Percentiles rank a stretch among this genome's conserved stretches.
phyloP scores from a whole-genome alignment of 2,888 invertebrate species.

The Parnassius mnemosyne region DNA sequence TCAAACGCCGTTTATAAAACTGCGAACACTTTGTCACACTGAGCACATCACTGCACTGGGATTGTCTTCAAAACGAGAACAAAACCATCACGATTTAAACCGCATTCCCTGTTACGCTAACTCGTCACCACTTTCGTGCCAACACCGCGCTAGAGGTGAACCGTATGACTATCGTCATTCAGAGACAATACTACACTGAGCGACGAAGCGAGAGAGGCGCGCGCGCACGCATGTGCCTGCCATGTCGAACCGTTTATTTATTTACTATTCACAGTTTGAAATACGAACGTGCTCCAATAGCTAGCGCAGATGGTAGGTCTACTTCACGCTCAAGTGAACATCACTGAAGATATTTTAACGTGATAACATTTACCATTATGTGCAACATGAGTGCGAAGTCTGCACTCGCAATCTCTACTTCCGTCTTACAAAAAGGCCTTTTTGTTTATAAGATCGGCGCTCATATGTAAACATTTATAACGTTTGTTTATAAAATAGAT shows the following conservation, averaged over 20 bases:
- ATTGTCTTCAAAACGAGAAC: slow-evolving; percentile 34
- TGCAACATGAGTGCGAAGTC: not conserved
- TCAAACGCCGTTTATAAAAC: slow-evolving; percentile 45
- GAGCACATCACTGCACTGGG: slow-evolving; percentile 35
- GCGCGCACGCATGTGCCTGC: slow-evolving; percentile 63
- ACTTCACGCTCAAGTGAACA: slow-evolving; percentile 28
- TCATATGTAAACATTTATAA: not conserved
- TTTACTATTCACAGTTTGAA: slow-evolving; percentile 75
- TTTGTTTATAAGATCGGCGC: slow-evolving; percentile 1
- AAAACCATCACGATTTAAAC: slow-evolving; percentile 30
- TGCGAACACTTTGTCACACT: slow-evolving; percentile 41
- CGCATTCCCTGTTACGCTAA: slow-evolving; percentile 45
- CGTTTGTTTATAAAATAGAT: not conserved
- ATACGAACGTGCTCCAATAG: slow-evolving; percentile 71
- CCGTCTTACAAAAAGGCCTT: slow-evolving; percentile 13
- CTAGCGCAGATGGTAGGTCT: slow-evolving; percentile 50
- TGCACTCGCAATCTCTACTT: not conserved
- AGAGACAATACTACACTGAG: slow-evolving; percentile 67
- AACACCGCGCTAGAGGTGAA: slow-evolving; percentile 39
- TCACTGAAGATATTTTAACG: slow-evolving; percentile 20
- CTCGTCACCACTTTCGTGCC: slow-evolving; percentile 38
- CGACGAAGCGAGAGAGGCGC: slow-evolving; percentile 42
- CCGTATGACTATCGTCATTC: slow-evolving; percentile 64
- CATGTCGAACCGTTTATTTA: slow-evolving; percentile 62
- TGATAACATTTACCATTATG: slow-evolving; percentile 16